Evolutionary conservation across 92 coral and sea anemone genomes (phyloP).

Genomic region (Chrysogorgia sp.): DNA sequence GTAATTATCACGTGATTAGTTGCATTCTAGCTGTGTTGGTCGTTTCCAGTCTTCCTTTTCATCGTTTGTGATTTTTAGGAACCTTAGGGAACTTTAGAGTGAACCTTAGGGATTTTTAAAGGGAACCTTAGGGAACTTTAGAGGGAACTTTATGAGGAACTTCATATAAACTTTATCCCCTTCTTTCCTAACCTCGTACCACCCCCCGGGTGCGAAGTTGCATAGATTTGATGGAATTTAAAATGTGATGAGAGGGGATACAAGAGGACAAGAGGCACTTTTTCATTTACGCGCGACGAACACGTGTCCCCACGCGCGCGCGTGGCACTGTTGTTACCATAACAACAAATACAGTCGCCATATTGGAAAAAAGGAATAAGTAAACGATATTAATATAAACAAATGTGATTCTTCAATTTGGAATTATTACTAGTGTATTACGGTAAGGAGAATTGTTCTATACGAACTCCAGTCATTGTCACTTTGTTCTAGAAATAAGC

Average conservation of each 20-base stretch:
- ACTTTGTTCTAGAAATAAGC: neutral
- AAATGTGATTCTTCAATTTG: neutral
- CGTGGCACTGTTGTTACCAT: slow-evolving; percentile 23
- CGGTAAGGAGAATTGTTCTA: neutral
- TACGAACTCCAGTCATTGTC: neutral
- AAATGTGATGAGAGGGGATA: no score
- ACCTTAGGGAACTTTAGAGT: no score
- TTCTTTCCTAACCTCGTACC: no score
- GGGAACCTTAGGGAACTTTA: no score
- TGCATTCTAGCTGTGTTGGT: no score
- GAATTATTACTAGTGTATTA: neutral
- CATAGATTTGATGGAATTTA: no score
- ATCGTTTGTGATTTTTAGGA: neutral
- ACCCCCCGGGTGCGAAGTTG: no score
- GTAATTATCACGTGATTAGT: neutral
- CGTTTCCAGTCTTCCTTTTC: neutral
- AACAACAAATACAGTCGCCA: slow-evolving; percentile 46
- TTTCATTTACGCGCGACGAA: neutral
- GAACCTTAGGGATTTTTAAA: no score
- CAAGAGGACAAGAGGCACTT: no score
- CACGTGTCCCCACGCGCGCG: slow-evolving; percentile 26
- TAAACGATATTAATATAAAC: neutral
- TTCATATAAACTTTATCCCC: no score
- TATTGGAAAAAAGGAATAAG: slow-evolving; percentile 1
- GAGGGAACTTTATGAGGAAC: no score